Base-by-base conservation (phyloP, 2,113 vertebrate genomes). In the Oriolus oriolus region DNA sequence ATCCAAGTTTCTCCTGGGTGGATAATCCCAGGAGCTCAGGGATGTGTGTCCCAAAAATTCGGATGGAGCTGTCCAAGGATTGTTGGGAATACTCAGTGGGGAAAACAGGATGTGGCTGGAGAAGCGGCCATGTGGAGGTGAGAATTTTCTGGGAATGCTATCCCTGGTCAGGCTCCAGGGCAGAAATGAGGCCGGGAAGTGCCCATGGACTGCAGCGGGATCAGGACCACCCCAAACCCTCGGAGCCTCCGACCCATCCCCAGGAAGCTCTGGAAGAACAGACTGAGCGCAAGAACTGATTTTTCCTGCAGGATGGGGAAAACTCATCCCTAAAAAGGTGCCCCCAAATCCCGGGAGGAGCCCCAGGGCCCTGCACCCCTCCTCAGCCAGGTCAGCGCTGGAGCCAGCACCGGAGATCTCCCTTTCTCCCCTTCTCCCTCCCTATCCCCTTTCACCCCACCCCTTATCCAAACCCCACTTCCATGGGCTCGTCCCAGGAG, bases 21-120 rank as follows among this genome's bases (percentile, higher is more conserved):
- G 17, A 33, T 5, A 73, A 45, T 21, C 0, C 0, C 21, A 37
- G 47, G 26, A 61, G 10, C 6, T 63, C 56, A 11, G 24, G 47
- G 31, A 53, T 15, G 49, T 23, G 39, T 5, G 15, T 44, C 49
- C 39, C 60, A 35, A 44, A 79, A 23, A 35, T 15, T 8, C 6
- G 0, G 20, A 4, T 24, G 20, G 61, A 54, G 7, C 14, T 4
- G 1, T 19, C 20, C 5, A 2, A 20, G 28, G 52, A 39, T 33
- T 39, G 12, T 9, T 76, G 20, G 54, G 44, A 59, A 76, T 10
- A 14, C 3, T 68, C 65, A 20, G 12, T 14, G 33, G 24, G 17
- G 21, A 49, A 35, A 49, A 0, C 7, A 21, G 65, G 45, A 11
- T 14, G 23, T 35, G 33, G 44, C 23, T 35, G 65, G 65, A 68